Evolutionary conservation across 2,113 vertebrate genomes (phyloP).

Genomic region (Antigone vipio): DNA sequence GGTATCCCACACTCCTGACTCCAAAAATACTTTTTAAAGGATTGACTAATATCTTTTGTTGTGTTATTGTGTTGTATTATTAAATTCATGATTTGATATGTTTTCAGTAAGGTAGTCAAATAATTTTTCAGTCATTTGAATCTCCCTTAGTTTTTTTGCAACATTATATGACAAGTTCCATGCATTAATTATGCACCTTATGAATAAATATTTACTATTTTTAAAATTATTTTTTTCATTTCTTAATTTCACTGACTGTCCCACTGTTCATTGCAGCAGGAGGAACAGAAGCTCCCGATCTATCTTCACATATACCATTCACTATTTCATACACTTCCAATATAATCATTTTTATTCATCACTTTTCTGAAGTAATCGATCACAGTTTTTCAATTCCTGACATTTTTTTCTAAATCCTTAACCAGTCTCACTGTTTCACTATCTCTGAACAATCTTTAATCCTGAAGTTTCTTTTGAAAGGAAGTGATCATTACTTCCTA

Average conservation of each 20-base stretch:
- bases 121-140: background rate
- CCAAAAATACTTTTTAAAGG: background rate
- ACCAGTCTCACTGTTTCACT: background rate
- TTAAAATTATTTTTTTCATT: background rate
- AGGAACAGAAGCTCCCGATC: background rate
- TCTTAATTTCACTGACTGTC: background rate
- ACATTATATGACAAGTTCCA: background rate
- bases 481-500: background rate
- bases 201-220: background rate
- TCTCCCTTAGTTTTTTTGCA: background rate
- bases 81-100: background rate
- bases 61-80: background rate
- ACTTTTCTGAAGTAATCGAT: background rate
- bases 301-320: background rate
- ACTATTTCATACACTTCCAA: background rate
- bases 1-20: background rate
- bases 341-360: background rate
- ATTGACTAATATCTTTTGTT: background rate
- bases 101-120: background rate
- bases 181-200: background rate
- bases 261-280: background rate
- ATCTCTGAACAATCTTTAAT: background rate
- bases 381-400: background rate
- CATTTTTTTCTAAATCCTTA: background rate
- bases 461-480: background rate